Evolutionary conservation across 2,113 vertebrate genomes (phyloP).

Genomic region (Dunckerocampus dactyliophorus): DNA sequence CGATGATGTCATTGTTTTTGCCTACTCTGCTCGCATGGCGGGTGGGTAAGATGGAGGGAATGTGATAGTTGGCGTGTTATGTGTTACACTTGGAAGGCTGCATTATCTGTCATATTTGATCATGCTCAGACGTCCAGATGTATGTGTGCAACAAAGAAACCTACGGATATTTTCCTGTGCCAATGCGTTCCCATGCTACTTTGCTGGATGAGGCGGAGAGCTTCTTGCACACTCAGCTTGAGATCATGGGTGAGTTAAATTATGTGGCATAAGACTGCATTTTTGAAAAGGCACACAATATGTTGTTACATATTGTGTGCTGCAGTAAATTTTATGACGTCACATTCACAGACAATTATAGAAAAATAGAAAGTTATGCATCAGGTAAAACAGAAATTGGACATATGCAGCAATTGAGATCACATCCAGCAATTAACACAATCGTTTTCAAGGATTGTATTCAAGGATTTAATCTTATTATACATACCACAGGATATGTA

Average conservation of each 20-base stretch:
- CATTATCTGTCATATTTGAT: slow-evolving; percentile 7
- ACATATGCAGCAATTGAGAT: too few species aligned
- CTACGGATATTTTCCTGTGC: slow-evolving; percentile 82
- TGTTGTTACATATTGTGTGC: neutral
- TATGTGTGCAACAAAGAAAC: slow-evolving; percentile 81
- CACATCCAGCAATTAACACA: too few species aligned
- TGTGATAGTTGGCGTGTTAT: neutral
- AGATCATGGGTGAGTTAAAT: slow-evolving; percentile 81
- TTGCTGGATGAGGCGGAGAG: slow-evolving; percentile 82
- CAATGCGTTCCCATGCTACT: slow-evolving; percentile 73
- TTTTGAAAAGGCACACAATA: neutral
- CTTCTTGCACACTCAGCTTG: slow-evolving; percentile 82
- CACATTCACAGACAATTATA: neutral
- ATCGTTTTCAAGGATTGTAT: too few species aligned
- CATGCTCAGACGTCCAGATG: slow-evolving; percentile 81
- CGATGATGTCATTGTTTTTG: slow-evolving; percentile 89
- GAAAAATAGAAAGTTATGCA: too few species aligned
- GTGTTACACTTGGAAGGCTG: neutral
- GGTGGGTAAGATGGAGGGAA: slow-evolving; percentile 75
- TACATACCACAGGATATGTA: neutral
- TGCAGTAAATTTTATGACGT: neutral
- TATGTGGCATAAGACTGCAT: neutral
- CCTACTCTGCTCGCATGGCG: slow-evolving; percentile 81
- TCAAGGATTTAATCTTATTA: too few species aligned
- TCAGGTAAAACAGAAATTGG: neutral